phyloP scores from a whole-genome alignment of 2,113 vertebrate species.

The Erythrocercus mccallii region DNA sequence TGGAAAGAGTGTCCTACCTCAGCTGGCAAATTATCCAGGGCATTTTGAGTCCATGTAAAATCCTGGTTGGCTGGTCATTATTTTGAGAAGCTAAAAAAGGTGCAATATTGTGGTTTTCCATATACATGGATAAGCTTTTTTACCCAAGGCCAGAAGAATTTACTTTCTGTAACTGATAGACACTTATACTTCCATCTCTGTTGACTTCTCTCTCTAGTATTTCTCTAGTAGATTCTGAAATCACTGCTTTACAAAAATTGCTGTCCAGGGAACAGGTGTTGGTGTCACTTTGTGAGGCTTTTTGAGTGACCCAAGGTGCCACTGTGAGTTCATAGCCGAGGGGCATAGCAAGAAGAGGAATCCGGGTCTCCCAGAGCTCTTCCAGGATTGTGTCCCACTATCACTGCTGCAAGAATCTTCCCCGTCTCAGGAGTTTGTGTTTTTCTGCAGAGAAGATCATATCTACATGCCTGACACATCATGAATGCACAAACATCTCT shows the following conservation, averaged over 20 bases:
- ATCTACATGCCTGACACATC: neutral
- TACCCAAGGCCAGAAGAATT: neutral
- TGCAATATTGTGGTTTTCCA: neutral
- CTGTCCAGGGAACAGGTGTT: neutral
- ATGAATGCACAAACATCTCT: neutral
- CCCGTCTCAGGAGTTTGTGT: neutral
- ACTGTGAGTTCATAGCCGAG: neutral
- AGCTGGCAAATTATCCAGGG: neutral
- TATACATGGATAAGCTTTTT: neutral
- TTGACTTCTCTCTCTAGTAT: neutral
- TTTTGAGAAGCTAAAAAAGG: neutral
- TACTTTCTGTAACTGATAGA: neutral
- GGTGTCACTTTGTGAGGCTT: neutral
- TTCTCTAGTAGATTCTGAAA: neutral
- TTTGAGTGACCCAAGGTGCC: neutral
- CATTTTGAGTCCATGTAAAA: neutral
- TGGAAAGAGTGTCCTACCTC: neutral
- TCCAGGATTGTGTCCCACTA: accelerated
- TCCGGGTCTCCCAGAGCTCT: neutral
- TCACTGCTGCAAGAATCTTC: neutral
- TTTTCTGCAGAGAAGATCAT: neutral
- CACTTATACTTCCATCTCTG: neutral
- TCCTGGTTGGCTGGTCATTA: neutral
- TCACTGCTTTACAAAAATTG: neutral
- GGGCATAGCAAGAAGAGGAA: neutral